A percentile compares a stretch with the other conserved stretches of the same genome.
phyloP scores from a whole-genome alignment of 1,140 invertebrate genomes.

The Nautilus pompilius region DNA sequence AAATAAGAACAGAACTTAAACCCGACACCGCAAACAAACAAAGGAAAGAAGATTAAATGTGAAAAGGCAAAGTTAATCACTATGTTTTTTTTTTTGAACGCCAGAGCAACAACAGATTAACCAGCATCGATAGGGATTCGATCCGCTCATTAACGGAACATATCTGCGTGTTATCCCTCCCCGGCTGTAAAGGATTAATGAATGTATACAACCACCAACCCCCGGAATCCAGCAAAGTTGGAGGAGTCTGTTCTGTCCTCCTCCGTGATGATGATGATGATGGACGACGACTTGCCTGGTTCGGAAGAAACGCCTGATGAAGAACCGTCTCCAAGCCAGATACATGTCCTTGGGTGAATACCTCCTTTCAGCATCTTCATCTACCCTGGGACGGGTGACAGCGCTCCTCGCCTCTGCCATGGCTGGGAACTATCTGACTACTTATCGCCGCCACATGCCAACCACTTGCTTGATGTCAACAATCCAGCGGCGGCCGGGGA shows the following conservation, averaged over 20 bases:
- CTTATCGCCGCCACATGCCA: neutral
- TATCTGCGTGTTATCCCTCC: no score
- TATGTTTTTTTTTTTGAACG: no score
- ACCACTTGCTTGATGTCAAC: no score
- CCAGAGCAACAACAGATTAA: no score
- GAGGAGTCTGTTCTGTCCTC: neutral
- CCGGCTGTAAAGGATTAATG: no score
- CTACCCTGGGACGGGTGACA: constrained; percentile 50
- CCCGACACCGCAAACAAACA: neutral
- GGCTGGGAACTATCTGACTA: neutral
- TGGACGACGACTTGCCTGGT: constrained; percentile 26
- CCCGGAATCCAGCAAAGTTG: neutral
- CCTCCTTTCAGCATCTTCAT: constrained; percentile 47
- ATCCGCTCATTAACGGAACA: no score
- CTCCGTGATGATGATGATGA: neutral
- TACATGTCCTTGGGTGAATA: constrained; percentile 50
- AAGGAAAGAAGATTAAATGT: neutral
- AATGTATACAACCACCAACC: no score
- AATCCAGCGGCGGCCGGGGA: neutral
- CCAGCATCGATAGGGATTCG: no score
- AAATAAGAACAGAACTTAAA: no score
- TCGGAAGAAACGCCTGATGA: constrained; percentile 40
- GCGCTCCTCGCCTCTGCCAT: constrained; percentile 59
- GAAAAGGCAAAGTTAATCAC: no score
- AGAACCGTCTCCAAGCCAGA: constrained; percentile 33